Base-by-base conservation (phyloP, 64 coral and sea anemone species). In the Montipora sp. region DNA sequence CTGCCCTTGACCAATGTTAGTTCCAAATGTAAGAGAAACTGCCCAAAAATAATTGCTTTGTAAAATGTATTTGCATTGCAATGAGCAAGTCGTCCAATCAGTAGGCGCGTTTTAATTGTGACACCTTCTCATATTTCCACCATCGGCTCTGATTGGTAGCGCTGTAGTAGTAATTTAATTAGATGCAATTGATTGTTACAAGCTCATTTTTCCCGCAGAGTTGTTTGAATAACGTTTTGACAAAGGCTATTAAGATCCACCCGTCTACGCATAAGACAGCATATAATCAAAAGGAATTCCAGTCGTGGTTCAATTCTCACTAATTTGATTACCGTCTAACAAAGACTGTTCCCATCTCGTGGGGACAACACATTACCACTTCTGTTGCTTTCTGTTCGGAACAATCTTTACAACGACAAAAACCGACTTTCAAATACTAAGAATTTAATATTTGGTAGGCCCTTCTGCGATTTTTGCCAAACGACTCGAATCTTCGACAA, bases 51-150 rank as follows among this genome's bases (percentile, higher is more conserved):
- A 90, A 97, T 97, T 97, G 95, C 91, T 97, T 97, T 93, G 85
- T 97, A 92, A 97, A 97, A 94, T 74, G 44, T 90, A 92, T 97
- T 97, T 97, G 95, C 92, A 97, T 91, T 75, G 79, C 55, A 87
- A 75, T 76, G 48, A 59, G 79, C 47, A 8, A 58, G 21, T 89
- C 79, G 57, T 51, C 95, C 95, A 98, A 98, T 98, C 77, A 94
- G 48, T 15, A 58, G 13, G 18, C 48, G 14, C 63, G 1, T 59
- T 69, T 87, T 94, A 92, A 98, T 92, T 94, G 95, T 92, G 80
- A 94, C 69, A 67, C 79, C 92, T 85, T 88, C 76, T 87, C 55
- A 74, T 77, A 45, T 88, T 77, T 89, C 81, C 59, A 19, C 77
- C 45, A 13, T 15, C 59, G 68, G 36, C 55, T 79, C 59, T 94